A percentile compares a stretch with the other conserved stretches of the same genome.
These are phyloP conservation scores for Lithodes maja DNA, from an alignment of 2,888 invertebrate genomes.

Conservation along the genomic window DNA sequence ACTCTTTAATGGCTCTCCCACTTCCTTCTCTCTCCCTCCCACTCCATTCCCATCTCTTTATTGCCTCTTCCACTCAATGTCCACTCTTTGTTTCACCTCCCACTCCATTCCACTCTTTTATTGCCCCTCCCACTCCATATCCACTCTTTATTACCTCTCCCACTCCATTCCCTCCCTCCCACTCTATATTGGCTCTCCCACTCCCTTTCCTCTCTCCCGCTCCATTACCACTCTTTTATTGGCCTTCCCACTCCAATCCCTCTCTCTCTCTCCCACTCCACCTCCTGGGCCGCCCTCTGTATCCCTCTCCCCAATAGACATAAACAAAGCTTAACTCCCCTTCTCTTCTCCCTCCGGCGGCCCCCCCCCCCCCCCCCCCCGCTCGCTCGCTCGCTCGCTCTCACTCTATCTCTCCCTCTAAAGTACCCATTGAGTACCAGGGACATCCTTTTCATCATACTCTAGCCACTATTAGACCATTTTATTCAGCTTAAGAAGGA, in stretches of 20 bases:
- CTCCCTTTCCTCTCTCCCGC: background rate
- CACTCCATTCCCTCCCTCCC: constrained; percentile 1
- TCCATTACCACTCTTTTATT: too few species aligned
- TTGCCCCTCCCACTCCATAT: background rate
- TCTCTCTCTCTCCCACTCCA: background rate
- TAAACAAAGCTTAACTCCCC: background rate
- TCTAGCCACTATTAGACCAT: too few species aligned
- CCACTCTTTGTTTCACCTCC: too few species aligned
- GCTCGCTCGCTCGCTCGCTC: constrained; percentile 13
- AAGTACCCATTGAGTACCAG: too few species aligned
- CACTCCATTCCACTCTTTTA: too few species aligned
- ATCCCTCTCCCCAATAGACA: background rate
- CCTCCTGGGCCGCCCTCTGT: background rate
- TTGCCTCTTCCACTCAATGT: too few species aligned
- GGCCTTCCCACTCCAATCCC: background rate
- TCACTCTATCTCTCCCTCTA: constrained; percentile 23
- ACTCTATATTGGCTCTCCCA: background rate
- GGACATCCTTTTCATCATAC: too few species aligned
- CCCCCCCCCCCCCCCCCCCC: background rate
- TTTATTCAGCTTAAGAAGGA: too few species aligned
- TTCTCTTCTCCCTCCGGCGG: background rate
- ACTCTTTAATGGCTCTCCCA: too few species aligned
- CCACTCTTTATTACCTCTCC: background rate
- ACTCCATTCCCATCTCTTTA: too few species aligned
- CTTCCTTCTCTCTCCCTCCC: too few species aligned